Percentiles rank a stretch among this genome's conserved stretches.
phyloP scores from a whole-genome alignment of 1,140 invertebrate genomes.

The Drosophila pallidifrons region DNA sequence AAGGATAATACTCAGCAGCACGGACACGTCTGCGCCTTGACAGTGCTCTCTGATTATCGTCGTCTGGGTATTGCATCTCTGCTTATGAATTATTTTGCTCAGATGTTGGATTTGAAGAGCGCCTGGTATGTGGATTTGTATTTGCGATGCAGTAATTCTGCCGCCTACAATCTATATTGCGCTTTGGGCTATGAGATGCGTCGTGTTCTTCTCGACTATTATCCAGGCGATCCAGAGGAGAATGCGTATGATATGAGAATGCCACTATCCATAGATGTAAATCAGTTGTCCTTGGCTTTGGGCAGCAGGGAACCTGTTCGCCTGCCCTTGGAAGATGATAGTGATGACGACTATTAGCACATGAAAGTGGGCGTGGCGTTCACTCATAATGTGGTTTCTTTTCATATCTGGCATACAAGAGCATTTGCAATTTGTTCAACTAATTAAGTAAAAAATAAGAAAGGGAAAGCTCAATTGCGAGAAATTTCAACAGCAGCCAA shows the following conservation, averaged over 20 bases:
- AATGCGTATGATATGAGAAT: constrained; percentile 63
- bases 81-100: constrained; percentile 48
- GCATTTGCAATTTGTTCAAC: constrained; percentile 38
- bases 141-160: constrained; percentile 49
- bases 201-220: constrained; percentile 47
- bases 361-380: not conserved
- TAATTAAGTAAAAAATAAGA: constrained; percentile 53
- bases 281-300: not conserved
- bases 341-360: constrained; percentile 22
- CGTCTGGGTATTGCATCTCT: constrained; percentile 57
- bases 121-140: constrained; percentile 54
- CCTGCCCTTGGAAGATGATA: constrained; percentile 31
- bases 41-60: constrained; percentile 36
- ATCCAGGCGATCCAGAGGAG: constrained; percentile 52
- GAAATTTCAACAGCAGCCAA: constrained; percentile 43
- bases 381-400: not conserved
- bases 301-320: constrained; percentile 7
- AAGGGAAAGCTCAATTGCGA: constrained; percentile 52
- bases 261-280: constrained; percentile 26
- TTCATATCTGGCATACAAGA: constrained; percentile 6
- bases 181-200: constrained; percentile 48
- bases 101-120: not conserved
- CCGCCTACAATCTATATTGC: constrained; percentile 46
- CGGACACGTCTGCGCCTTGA: constrained; percentile 54
- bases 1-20: not conserved